Evolutionary conservation across 2,113 vertebrate genomes (phyloP), one percentile per base, ranked within the genome.

Genomic region (Salvelinus sp.): DNA sequence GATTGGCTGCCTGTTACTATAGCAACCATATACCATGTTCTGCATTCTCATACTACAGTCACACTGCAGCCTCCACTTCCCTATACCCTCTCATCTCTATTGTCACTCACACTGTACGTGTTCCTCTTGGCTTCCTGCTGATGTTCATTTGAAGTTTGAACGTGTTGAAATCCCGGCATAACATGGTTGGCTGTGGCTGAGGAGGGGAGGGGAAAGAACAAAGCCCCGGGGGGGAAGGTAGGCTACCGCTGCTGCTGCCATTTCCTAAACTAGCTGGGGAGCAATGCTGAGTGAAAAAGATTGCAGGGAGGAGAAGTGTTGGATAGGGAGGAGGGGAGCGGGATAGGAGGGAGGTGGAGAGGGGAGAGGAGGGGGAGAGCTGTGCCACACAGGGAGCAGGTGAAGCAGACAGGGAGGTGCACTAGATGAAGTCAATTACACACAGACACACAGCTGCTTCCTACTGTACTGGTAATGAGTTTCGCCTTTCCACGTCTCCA

Each of bases 371-470:
- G 54, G 3, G 54, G 18, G 13, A 20, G 58, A 62, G n/a, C 20
- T 62, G 18, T 62, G 58, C 54, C 54, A 62, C 58, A 62, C 58
- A 9, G 18, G 58, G 58, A n/a, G 58, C n/a, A 62, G 58, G 58
- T 62, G n/a, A 62, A 23, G 3, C 27, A 72, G 76, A 74, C 68
- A 22, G 73, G n/a, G 58, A 71, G 76, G 77, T 48, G 74, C 80
- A 85, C 81, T 80, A 72, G 74, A 75, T 78, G 75, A 85, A 77
- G 82, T 86, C 70, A 78, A 86, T 85, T 79, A 78, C 73, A 85
- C 83, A 81, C 64, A 76, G 30, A 18, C 63, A 50, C 50, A 16
- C 64, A 62, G 64, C 33, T 73, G 65, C 58, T 73, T 22, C 23
- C 18, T 27, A 16, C 50, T 3, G 30, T 48, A 75, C 78, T 73